A percentile compares a stretch with the other conserved stretches of the same genome.
These are phyloP conservation scores for Drosophila kanekoi DNA, from an alignment of 2,888 invertebrate species.

Conservation along the genomic window DNA sequence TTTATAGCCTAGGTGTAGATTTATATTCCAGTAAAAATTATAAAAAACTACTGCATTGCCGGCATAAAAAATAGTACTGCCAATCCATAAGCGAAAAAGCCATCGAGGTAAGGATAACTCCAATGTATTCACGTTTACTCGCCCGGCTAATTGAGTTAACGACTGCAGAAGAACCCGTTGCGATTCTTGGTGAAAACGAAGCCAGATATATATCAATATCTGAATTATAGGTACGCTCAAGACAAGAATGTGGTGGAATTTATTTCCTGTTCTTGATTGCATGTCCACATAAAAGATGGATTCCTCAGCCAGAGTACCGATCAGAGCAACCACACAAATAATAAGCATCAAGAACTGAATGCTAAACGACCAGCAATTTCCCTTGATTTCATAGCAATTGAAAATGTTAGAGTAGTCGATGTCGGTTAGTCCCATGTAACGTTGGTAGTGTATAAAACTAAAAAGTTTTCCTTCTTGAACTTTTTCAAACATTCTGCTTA, in stretches of 20 bases:
- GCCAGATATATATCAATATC: slow-evolving; percentile 21
- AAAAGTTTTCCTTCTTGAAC: slow-evolving; percentile 7
- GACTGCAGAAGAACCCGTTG: slow-evolving; percentile 22
- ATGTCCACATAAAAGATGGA: background rate
- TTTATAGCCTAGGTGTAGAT: background rate
- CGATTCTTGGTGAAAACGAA: slow-evolving; percentile 20
- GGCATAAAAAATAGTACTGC: background rate
- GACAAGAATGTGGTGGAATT: background rate
- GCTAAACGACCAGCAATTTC: slow-evolving; percentile 1
- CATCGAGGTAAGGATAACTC: slow-evolving; percentile 10
- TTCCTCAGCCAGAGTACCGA: too few species aligned
- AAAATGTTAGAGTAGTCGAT: slow-evolving; percentile 24
- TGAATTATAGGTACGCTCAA: slow-evolving; percentile 8
- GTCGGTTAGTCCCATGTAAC: slow-evolving; percentile 36
- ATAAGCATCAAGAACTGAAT: slow-evolving; percentile 1
- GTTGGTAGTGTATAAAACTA: slow-evolving; percentile 31
- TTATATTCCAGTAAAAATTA: accelerated
- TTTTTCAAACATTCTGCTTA: background rate
- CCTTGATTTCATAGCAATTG: slow-evolving; percentile 19
- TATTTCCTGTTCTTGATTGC: slow-evolving; percentile 7
- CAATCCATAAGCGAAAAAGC: slow-evolving; percentile 34
- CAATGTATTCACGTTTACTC: slow-evolving; percentile 26
- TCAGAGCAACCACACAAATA: background rate
- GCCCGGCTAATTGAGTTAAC: slow-evolving; percentile 6
- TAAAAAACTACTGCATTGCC: too few species aligned